Conservation (phyloP, 1,140 invertebrate genomes). For the Scaptomyza hsui region DNA sequence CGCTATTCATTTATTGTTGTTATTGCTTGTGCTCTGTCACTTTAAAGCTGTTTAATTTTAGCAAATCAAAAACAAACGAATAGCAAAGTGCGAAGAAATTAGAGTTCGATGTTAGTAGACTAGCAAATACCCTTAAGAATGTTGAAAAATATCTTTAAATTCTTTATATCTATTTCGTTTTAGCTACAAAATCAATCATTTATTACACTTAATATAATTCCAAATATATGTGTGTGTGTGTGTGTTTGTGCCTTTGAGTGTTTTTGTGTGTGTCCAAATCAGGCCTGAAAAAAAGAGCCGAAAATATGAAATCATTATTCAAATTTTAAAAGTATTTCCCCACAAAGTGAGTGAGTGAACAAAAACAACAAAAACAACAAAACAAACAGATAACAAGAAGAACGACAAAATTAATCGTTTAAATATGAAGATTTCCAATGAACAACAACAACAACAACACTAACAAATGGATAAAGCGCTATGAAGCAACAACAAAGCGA, state of each 20-base stretch:
- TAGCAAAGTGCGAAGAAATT: too few species aligned
- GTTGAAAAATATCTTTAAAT: neutral
- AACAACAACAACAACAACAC: slow-evolving; percentile 30
- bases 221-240: slow-evolving; percentile 18
- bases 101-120: too few species aligned
- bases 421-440: slow-evolving; percentile 51
- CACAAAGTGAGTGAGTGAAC: slow-evolving; percentile 42
- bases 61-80: too few species aligned
- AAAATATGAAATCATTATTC: slow-evolving; percentile 58
- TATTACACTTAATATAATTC: slow-evolving; percentile 15
- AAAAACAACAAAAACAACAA: slow-evolving; percentile 13
- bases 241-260: slow-evolving; percentile 9
- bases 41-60: too few species aligned
- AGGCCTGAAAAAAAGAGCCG: slow-evolving; percentile 35
- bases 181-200: slow-evolving; percentile 47
- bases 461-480: slow-evolving; percentile 31
- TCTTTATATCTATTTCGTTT: slow-evolving; percentile 23
- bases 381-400: slow-evolving; percentile 3
- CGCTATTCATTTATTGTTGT: too few species aligned
- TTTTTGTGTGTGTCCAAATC: slow-evolving; percentile 32
- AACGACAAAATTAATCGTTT: slow-evolving; percentile 42
- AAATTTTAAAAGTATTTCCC: slow-evolving; percentile 43
- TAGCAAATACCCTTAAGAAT: too few species aligned
- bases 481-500: slow-evolving; percentile 24
- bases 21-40: neutral